Evolutionary conservation across 2,797 vertebrate species (phyloP).

Genomic region (Pithecia hirsuta): DNA sequence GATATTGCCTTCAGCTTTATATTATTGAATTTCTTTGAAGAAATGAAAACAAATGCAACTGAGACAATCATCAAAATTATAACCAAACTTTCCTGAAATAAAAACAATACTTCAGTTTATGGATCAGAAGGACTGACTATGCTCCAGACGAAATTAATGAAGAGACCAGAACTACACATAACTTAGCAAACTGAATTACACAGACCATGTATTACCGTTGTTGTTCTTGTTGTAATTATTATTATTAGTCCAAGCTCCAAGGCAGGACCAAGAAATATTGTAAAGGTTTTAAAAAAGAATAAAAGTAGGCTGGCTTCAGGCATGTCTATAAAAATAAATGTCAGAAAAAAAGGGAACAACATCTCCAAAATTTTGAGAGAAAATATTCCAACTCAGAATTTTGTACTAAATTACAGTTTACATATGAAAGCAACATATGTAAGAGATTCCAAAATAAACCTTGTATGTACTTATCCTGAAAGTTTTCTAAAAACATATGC

Average conservation of each 20-base stretch:
- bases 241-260: constrained; percentile 11
- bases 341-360: neutral
- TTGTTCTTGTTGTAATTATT: neutral
- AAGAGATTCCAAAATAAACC: neutral
- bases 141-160: constrained; percentile 62
- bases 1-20: constrained; percentile 38
- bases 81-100: constrained; percentile 66
- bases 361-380: neutral
- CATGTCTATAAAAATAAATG: neutral
- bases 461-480: neutral
- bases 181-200: constrained; percentile 48
- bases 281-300: constrained; percentile 26
- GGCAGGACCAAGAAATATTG: neutral
- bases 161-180: constrained; percentile 41
- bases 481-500: neutral
- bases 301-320: neutral
- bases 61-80: constrained; percentile 71
- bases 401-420: constrained; percentile 21
- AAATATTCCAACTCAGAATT: constrained; percentile 7
- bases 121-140: constrained; percentile 46
- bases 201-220: neutral
- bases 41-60: constrained; percentile 63
- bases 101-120: constrained; percentile 64
- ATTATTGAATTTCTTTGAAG: constrained; percentile 62
- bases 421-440: neutral